Evolutionary conservation across 1,140 invertebrate genomes (phyloP), one percentile per base, ranked within the genome.

Genomic region (Drosophila albomicans): DNA sequence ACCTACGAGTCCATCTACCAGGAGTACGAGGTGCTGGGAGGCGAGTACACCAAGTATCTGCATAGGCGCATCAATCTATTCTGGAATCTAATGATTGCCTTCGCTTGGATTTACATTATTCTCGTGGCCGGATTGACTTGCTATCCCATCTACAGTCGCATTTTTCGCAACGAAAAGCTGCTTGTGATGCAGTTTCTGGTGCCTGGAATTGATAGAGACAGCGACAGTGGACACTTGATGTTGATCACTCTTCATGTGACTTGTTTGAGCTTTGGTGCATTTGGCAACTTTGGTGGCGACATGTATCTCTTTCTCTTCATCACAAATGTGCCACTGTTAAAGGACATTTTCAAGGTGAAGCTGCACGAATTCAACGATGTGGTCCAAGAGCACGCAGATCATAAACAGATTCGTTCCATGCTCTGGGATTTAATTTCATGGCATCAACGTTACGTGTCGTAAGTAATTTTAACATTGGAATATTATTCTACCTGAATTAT

Each of bases 291-390:
- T 43, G 86, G 82, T 3, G 74, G 81, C 2, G 86, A 90, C 32
- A 90, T 90, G 81, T 90, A 80, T 20, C 38, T 90, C 0, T 90
- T 90, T 15, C 35, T 90, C 0, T 90, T 74, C 5, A 75, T 86
- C 5, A 41, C 59, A 3, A 79, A 90, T 54, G 51, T 90, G 4
- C 82, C 86, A 1, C 15, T 90, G 8, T 32, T 90, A 3, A 85
- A 76, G 66, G 77, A 88, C 11, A 73, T 88, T 5, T 75, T 88
- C 0, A 75, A 59, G 1, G 62, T 64, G 0, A 88, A 88, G 52
- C 16, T 84, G 0, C 5, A 73, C 8, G 85, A 84, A 0, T 65
- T 88, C 2, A 88, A 88, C n/a, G 75, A 68, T 10, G 11, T 84
- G 5, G 46, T 65, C 1, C 1, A 52, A 4, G 41, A 63, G 11